These are phyloP conservation scores for Amitus sp. DNA, from an alignment of 2,888 invertebrate genomes.

Conservation along the genomic window DNA sequence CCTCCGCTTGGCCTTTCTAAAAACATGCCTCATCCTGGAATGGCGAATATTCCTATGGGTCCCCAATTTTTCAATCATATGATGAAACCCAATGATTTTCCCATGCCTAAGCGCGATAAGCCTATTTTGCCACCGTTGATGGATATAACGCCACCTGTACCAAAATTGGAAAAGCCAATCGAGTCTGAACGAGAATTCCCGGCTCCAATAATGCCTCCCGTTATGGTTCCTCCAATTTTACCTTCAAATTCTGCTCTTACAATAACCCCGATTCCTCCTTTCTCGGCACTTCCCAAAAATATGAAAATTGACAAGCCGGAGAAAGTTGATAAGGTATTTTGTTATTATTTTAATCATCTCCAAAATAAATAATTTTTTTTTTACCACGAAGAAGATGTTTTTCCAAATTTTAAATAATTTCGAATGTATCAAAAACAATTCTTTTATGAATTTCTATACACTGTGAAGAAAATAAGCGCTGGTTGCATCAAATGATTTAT, in stretches of 20 bases:
- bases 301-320: constrained; percentile 51
- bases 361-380: too few species aligned
- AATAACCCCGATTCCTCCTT: constrained; percentile 36
- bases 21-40: constrained; percentile 69
- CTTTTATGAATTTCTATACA: too few species aligned
- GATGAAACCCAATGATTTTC: constrained; percentile 67
- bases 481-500: too few species aligned
- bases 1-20: constrained; percentile 61
- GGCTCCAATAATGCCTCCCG: constrained; percentile 29
- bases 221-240: neutral
- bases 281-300: constrained; percentile 43
- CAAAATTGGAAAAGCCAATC: constrained; percentile 52
- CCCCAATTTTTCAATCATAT: constrained; percentile 71
- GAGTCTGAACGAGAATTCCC: constrained; percentile 44
- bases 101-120: constrained; percentile 67
- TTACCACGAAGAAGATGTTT: too few species aligned
- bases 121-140: constrained; percentile 68
- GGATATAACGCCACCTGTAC: constrained; percentile 59
- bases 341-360: too few species aligned
- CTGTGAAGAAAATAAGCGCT: too few species aligned
- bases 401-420: too few species aligned
- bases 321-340: constrained; percentile 50
- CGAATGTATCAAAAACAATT: too few species aligned
- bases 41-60: constrained; percentile 70
- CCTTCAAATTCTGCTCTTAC: neutral